Evolutionary conservation across 2,113 vertebrate species (phyloP), one percentile per base, ranked within the genome.

Genomic region (Siniperca knerii): DNA sequence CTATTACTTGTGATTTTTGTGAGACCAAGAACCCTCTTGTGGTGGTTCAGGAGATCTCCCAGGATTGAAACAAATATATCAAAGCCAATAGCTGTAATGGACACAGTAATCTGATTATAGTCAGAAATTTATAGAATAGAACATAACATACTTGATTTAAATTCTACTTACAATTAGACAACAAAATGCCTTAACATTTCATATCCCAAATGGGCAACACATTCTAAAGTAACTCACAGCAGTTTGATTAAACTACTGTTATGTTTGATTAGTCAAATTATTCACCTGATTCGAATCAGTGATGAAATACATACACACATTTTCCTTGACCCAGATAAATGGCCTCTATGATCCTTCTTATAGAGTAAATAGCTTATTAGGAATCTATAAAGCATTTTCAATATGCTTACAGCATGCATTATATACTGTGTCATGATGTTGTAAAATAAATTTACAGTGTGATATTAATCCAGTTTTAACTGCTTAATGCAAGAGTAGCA

Each of bases 1-100:
- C 29, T 29, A 29, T 29, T 29, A 29, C 33, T 58, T 81, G 25
- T 60, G 64, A 46, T 55, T 87, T 87, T 70, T 77, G 72, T 74
- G 78, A 76, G 67, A 71, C 64, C 46, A 84, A 57, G 78, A 69
- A 87, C 80, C 84, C 82, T 86, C 84, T 83, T 86, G 87, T 86
- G 81, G 83, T 79, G 81, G 77, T 52, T 82, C 46, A 71, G 68
- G 67, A 86, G 70, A 84, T 82, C 66, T 87, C 73, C 48, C 77
- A 76, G 60, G 13, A 48, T 29, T n/a, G 37, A 37, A 52, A 48
- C 66, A 50, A 12, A 57, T 54, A 13, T 46, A 25, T 42, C 18
- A 4, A 40, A 54, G 23, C 40, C 46, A 46, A 8, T 8, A 54
- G 23, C 33, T 77, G 21, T 25, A 11, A 21, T 50, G 15, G 12